Evolutionary conservation across 2,113 vertebrate species (phyloP), one percentile per base, ranked within the genome.

Genomic region (Phoenicopterus ruber): DNA sequence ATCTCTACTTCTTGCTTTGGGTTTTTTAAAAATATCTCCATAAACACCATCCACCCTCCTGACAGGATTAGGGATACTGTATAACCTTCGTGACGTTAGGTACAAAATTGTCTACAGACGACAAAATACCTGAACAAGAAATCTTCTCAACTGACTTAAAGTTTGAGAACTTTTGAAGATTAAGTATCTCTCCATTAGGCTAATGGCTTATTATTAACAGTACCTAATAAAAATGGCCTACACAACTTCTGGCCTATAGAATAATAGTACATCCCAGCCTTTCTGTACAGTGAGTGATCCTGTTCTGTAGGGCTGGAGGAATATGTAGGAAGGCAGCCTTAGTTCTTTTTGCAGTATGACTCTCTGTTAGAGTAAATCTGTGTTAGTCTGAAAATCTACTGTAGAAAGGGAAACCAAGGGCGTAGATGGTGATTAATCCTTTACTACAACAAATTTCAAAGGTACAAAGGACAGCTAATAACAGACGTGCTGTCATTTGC

Each of bases 81-180:
- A 86, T 29, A 94, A 90, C 76, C 67, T 96, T 96, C 29, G 40
- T 86, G 88, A 90, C 71, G 91, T 88, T 88, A 94, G 67, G 87
- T 88, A 91, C 74, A 94, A 97, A 95, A 93, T 93, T 94, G 65
- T 94, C 79, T 93, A 40, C 50, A 91, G 85, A 96, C 81, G 97
- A 95, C 46, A 93, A 96, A 96, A 92, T 89, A 95, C 82, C 86
- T 79, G 78, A 96, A 94, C 11, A 40, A 96, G 82, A 87, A 78
- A 50, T 94, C 94, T 98, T 97, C 95, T 96, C 76, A 94, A 86
- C 78, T 88, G 80, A 66, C 72, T 95, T 95, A 86, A n/a, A n/a
- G 90, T 62, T 73, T 88, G 95, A 95, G 66, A 97, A 96, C 82
- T 93, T 94, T 84, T 92, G 94, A 96, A 94, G 91, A 86, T 55